A percentile compares a stretch with the other conserved stretches of the same genome.
These are phyloP conservation scores for Acleris sparsana DNA, from an alignment of 2,888 invertebrate species.

Conservation along the genomic window DNA sequence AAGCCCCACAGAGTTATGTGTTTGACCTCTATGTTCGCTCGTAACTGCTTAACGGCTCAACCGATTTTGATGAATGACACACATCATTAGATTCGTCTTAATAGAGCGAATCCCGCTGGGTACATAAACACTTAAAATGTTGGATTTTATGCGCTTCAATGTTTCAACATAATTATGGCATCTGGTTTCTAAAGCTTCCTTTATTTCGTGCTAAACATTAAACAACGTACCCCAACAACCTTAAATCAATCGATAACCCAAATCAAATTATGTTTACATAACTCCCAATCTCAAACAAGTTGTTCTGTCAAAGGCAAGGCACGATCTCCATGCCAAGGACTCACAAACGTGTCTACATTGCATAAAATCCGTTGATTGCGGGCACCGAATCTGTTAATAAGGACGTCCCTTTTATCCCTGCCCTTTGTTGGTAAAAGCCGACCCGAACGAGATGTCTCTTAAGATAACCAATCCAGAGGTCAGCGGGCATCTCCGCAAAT, in stretches of 20 bases:
- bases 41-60: too few relatives aligned
- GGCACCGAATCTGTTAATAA: conserved; percentile 16
- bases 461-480: conserved; percentile 17
- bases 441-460: conserved; percentile 16
- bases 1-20: too few relatives aligned
- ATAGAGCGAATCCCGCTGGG: too few relatives aligned
- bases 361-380: too few relatives aligned
- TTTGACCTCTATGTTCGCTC: too few relatives aligned
- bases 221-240: conserved; percentile 9
- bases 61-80: too few relatives aligned
- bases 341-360: too few relatives aligned
- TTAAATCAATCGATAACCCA: conserved; percentile 13
- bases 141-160: too few relatives aligned
- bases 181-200: too few relatives aligned
- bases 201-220: not conserved
- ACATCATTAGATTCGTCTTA: too few relatives aligned
- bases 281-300: conserved; percentile 33
- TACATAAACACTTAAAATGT: too few relatives aligned
- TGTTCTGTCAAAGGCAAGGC: conserved; percentile 32
- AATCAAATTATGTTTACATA: conserved; percentile 32
- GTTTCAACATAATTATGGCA: too few relatives aligned
- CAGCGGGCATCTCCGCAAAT: conserved; percentile 30
- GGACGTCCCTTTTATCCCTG: conserved; percentile 34
- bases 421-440: conserved; percentile 30
- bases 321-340: not conserved